Conservation (phyloP, 1,140 invertebrate species). For the Drosophila watanabei region DNA sequence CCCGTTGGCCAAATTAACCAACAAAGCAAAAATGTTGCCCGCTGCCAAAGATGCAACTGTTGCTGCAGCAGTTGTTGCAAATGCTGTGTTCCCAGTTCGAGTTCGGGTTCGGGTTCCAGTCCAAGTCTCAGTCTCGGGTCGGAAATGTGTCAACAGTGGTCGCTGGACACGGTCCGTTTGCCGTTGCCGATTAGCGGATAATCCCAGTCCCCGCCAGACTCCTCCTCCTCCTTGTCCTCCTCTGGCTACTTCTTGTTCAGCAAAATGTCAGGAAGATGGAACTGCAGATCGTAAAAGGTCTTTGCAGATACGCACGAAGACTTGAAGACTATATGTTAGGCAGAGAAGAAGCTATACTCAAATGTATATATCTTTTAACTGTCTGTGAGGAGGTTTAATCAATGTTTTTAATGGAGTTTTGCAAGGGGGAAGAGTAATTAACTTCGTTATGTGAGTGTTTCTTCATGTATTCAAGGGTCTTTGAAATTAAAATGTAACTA, state of each 20-base stretch:
- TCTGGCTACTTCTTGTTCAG: too few species aligned
- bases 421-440: not conserved
- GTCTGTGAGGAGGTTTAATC: not conserved
- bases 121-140: conserved; percentile 13
- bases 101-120: conserved; percentile 1
- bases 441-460: not conserved
- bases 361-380: not conserved
- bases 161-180: conserved; percentile 22
- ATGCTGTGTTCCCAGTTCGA: conserved; percentile 24
- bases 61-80: conserved; percentile 44
- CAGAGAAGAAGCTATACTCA: not conserved
- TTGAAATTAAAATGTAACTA: not conserved
- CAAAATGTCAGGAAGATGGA: conserved; percentile 19
- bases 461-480: not conserved
- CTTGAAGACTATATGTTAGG: not conserved
- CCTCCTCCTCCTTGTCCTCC: not conserved
- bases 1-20: conserved; percentile 55
- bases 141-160: conserved; percentile 54
- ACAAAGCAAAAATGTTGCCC: conserved; percentile 51
- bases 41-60: conserved; percentile 59
- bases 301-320: not conserved
- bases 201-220: conserved; percentile 1
- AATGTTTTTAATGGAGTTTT: not conserved
- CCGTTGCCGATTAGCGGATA: conserved; percentile 7
- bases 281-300: conserved; percentile 19